Percentiles rank a stretch among this genome's conserved stretches.
phyloP scores from a whole-genome alignment of 1,140 invertebrate species.

The Zeugodacus cucurbitae region DNA sequence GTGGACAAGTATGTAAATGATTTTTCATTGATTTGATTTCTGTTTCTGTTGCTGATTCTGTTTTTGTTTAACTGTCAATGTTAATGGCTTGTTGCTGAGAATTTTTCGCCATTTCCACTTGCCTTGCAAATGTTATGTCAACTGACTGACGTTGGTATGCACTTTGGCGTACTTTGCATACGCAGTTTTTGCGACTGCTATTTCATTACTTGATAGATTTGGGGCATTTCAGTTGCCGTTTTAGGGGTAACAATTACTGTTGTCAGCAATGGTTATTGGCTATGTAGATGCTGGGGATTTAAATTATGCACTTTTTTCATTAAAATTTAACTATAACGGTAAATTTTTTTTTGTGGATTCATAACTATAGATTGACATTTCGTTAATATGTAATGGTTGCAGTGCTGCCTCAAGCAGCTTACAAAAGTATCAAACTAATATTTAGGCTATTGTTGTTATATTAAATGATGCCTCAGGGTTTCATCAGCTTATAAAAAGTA shows the following conservation, averaged over 20 bases:
- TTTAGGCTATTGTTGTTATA: too few relatives aligned
- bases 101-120: conserved; percentile 15
- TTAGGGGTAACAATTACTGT: background rate
- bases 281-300: background rate
- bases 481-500: too few relatives aligned
- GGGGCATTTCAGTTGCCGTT: background rate
- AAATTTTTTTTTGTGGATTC: too few relatives aligned
- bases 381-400: too few relatives aligned
- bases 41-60: too few relatives aligned
- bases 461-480: too few relatives aligned
- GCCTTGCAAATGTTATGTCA: background rate
- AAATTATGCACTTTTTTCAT: too few relatives aligned
- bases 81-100: background rate
- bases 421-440: too few relatives aligned
- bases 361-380: too few relatives aligned
- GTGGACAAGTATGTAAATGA: conserved; percentile 12
- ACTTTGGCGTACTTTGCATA: background rate
- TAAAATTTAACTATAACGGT: too few relatives aligned
- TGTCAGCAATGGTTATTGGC: background rate
- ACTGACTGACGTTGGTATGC: background rate
- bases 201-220: background rate
- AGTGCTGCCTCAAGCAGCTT: too few relatives aligned
- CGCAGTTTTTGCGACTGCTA: background rate
- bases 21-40: background rate
- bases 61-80: background rate